phyloP scores from a whole-genome alignment of 2,888 invertebrate genomes.

The Platynereis dumerilii region DNA sequence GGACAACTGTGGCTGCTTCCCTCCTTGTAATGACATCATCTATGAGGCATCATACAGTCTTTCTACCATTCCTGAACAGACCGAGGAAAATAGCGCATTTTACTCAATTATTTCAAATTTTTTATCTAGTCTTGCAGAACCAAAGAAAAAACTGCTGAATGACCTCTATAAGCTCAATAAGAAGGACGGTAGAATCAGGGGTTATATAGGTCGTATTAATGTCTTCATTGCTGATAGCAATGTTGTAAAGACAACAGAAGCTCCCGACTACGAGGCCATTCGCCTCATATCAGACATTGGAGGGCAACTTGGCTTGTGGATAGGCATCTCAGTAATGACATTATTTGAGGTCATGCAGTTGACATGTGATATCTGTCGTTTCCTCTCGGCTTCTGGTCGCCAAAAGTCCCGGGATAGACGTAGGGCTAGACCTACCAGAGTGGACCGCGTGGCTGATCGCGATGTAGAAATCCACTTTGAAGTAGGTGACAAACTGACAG shows the following conservation, averaged over 20 bases:
- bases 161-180: conserved; percentile 14
- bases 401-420: background rate
- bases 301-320: conserved; percentile 44
- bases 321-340: conserved; percentile 43
- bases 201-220: conserved; percentile 36
- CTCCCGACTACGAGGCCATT: conserved; percentile 41
- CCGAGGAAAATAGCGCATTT: conserved; percentile 37
- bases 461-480: conserved; percentile 30
- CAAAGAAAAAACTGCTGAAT: conserved; percentile 22
- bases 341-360: conserved; percentile 40
- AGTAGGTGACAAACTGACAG: conserved; percentile 32
- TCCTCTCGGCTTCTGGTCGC: conserved; percentile 28
- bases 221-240: conserved; percentile 44
- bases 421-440: conserved; percentile 5
- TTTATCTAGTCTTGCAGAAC: conserved; percentile 17
- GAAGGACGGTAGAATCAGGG: conserved; percentile 15
- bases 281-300: conserved; percentile 42
- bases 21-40: conserved; percentile 40
- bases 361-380: conserved; percentile 32
- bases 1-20: conserved; percentile 38
- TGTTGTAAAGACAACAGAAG: conserved; percentile 42
- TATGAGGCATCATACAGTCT: conserved; percentile 41
- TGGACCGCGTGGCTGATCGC: conserved; percentile 19
- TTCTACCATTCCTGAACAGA: conserved; percentile 37
- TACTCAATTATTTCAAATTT: conserved; percentile 34